Percentiles rank a stretch among this genome's conserved stretches.
Conservation (phyloP, 2,797 vertebrate genomes). For the Eulemur mongoz region DNA sequence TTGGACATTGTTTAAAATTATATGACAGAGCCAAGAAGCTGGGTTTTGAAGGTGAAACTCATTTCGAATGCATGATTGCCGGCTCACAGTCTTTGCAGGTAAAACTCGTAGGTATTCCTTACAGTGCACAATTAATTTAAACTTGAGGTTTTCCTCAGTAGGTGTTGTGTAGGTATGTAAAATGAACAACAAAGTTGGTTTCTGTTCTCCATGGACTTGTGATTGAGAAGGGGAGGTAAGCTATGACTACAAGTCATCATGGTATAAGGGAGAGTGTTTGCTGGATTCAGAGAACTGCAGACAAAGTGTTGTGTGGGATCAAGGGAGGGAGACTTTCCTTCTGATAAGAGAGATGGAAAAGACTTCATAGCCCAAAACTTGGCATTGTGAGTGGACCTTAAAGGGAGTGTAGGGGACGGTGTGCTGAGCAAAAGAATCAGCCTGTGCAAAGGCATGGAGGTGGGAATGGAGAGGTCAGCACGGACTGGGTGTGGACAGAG, state of each 20-base stretch:
- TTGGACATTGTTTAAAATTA: neutral
- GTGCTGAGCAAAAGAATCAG: neutral
- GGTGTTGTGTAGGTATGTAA: neutral
- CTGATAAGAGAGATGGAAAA: neutral
- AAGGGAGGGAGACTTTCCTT: neutral
- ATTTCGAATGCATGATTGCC: neutral
- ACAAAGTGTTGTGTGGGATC: neutral
- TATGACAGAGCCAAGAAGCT: neutral
- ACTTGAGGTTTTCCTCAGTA: neutral
- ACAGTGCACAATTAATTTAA: neutral
- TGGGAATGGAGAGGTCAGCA: neutral
- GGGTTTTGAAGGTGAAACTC: neutral
- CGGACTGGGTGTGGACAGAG: neutral
- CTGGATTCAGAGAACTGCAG: neutral
- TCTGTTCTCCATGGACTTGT: neutral
- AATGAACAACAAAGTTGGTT: neutral
- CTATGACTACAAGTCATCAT: neutral
- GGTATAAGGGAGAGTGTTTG: neutral
- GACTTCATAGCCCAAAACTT: neutral
- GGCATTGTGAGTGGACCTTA: neutral
- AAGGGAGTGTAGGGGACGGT: neutral
- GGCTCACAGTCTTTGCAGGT: neutral
- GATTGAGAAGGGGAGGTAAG: slow-evolving; percentile 1
- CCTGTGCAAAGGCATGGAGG: neutral
- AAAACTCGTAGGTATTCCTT: neutral